A percentile compares a stretch with the other conserved stretches of the same genome.
Conservation (phyloP, 2,797 vertebrate species). For the Xiphophorus birchmanni region DNA sequence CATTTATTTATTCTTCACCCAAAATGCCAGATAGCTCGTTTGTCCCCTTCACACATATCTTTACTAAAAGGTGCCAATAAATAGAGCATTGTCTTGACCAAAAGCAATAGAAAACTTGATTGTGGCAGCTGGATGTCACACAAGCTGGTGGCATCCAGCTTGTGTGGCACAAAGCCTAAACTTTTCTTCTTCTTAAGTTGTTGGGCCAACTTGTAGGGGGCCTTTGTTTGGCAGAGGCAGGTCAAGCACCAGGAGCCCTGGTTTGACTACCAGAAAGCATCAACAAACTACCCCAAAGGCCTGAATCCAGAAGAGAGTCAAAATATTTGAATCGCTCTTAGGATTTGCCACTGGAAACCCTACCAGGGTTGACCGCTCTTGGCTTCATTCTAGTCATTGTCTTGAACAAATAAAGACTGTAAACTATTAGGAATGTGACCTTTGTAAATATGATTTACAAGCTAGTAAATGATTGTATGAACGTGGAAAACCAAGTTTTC, state of each 20-base stretch:
- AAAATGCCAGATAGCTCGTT: not conserved
- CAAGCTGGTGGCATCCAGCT: not conserved
- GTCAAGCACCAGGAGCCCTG: not conserved
- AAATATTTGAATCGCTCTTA: not conserved
- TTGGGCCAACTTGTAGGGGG: not conserved
- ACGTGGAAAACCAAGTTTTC: not conserved
- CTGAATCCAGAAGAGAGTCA: not conserved
- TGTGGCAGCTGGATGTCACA: not conserved
- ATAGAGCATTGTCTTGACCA: not conserved
- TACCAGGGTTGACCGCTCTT: not conserved
- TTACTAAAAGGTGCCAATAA: not conserved
- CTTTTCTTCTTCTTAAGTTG: not conserved
- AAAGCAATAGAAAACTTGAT: not conserved
- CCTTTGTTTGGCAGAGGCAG: not conserved
- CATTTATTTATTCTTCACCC: not conserved
- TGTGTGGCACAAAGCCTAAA: not conserved
- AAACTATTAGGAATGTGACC: not conserved
- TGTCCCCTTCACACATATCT: not conserved
- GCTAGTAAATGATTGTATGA: not conserved
- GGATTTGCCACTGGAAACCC: not conserved
- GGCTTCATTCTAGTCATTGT: not conserved
- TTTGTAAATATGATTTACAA: not conserved
- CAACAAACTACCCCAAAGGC: not conserved
- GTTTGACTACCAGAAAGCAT: not conserved
- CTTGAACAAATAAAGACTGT: not conserved